Percentiles rank a stretch among this genome's conserved stretches.
phyloP scores from a whole-genome alignment of 2,888 invertebrate species.

The Horisme vitalbata region DNA sequence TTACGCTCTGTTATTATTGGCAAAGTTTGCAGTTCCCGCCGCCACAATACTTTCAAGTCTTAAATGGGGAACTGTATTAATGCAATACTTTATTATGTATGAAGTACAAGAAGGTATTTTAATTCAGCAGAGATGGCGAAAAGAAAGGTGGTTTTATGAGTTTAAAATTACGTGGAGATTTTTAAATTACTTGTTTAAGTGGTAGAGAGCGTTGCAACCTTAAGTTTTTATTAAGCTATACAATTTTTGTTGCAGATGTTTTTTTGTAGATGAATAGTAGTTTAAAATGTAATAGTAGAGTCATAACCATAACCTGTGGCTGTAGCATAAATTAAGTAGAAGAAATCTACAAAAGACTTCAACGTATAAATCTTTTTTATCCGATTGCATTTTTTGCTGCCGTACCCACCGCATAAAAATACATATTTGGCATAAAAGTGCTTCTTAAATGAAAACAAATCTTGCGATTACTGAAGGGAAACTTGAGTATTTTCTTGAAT shows the following conservation, averaged over 20 bases:
- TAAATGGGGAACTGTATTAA: constrained; percentile 29
- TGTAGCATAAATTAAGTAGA: too few species aligned
- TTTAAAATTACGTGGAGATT: not conserved
- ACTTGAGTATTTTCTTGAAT: too few species aligned
- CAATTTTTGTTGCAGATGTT: too few species aligned
- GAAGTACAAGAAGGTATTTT: constrained; percentile 1
- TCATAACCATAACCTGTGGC: too few species aligned
- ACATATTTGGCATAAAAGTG: constrained; percentile 4
- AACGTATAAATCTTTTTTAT: not conserved
- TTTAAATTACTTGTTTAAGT: too few species aligned
- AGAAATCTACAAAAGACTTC: too few species aligned
- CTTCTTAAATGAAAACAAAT: constrained; percentile 13
- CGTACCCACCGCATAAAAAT: constrained; percentile 1
- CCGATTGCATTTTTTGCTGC: constrained; percentile 3
- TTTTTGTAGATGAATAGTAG: too few species aligned
- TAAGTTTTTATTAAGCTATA: too few species aligned
- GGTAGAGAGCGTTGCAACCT: too few species aligned
- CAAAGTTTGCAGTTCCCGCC: constrained; percentile 42
- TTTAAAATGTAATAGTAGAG: too few species aligned
- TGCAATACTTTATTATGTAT: constrained; percentile 28
- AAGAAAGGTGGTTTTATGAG: not conserved
- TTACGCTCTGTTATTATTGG: constrained; percentile 58
- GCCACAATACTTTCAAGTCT: constrained; percentile 28
- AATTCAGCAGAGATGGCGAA: constrained; percentile 2
- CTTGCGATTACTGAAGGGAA: too few species aligned